A percentile compares a stretch with the other conserved stretches of the same genome.
Evolutionary conservation across 2,113 vertebrate species (phyloP).

Genomic region (Pseudolaguvia tuberculata): DNA sequence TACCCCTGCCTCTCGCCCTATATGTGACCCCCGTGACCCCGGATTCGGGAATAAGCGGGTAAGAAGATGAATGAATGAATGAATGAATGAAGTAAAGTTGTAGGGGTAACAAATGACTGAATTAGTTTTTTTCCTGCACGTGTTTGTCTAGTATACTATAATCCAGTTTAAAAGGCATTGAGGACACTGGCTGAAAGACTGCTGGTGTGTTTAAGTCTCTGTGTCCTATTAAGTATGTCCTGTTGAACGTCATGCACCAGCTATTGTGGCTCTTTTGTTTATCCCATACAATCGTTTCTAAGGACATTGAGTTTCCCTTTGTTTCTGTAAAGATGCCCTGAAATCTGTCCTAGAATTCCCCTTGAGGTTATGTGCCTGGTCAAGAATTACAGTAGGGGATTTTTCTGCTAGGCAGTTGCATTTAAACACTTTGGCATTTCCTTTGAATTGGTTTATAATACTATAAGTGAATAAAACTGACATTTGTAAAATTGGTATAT

Average conservation of each 20-base stretch:
- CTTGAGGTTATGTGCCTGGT: slow-evolving; percentile 20
- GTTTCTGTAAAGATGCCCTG: slow-evolving; percentile 4
- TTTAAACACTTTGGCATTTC: slow-evolving; percentile 4
- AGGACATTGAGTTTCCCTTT: background rate
- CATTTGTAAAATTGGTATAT: background rate
- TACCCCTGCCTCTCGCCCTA: no score
- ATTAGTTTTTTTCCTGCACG: no score
- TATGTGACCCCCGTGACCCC: no score
- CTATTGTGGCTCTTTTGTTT: background rate
- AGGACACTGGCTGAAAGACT: background rate
- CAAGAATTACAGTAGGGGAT: slow-evolving; percentile 17
- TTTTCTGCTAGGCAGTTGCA: slow-evolving; percentile 20
- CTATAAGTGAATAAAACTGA: slow-evolving; percentile 1
- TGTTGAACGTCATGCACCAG: background rate
- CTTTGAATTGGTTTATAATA: background rate
- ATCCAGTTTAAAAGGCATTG: background rate
- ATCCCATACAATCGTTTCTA: background rate
- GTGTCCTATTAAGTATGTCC: background rate
- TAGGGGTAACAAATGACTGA: background rate
- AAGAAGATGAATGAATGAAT: no score
- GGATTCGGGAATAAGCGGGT: no score
- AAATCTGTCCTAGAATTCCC: slow-evolving; percentile 18
- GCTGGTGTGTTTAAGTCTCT: background rate
- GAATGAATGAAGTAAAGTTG: no score
- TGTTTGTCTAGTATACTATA: background rate